phyloP scores from a whole-genome alignment of 2,113 vertebrate genomes.

The Eleginops maclovinus region DNA sequence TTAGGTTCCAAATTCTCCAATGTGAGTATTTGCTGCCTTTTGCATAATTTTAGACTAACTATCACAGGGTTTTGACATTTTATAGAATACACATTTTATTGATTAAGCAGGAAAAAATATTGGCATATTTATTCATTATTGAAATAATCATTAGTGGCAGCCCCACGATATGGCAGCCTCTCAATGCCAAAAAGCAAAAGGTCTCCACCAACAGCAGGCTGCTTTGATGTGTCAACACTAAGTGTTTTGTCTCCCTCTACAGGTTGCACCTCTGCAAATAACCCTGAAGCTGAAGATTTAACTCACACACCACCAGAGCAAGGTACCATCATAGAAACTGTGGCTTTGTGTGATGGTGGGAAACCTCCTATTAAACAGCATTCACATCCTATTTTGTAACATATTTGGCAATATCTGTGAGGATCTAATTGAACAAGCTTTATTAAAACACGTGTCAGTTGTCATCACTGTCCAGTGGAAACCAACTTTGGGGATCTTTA shows the following conservation, averaged over 20 bases:
- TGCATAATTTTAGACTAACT: not conserved
- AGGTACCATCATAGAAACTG: constrained; percentile 64
- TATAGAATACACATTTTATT: not conserved
- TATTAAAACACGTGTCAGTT: not conserved
- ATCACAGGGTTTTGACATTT: not conserved
- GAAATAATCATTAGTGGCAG: not conserved
- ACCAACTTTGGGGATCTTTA: not conserved
- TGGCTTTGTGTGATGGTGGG: not conserved
- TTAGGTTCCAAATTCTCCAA: not conserved
- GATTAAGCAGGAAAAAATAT: not conserved
- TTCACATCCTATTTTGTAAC: not conserved
- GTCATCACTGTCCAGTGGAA: not conserved
- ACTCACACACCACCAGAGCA: constrained; percentile 78
- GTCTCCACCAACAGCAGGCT: not conserved
- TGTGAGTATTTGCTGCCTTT: not conserved
- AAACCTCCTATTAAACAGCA: not conserved
- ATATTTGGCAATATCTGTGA: not conserved
- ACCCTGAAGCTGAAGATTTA: constrained; percentile 68
- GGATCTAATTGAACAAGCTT: not conserved
- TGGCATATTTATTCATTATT: not conserved
- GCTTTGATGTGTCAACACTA: constrained; percentile 2
- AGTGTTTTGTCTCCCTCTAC: constrained; percentile 57
- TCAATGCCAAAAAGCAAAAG: not conserved
- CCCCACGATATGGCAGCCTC: not conserved
- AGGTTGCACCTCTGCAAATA: constrained; percentile 76